These are phyloP conservation scores for Schizopygopsis pylzovi DNA, from an alignment of 2,797 vertebrate genomes.

Conservation along the genomic window DNA sequence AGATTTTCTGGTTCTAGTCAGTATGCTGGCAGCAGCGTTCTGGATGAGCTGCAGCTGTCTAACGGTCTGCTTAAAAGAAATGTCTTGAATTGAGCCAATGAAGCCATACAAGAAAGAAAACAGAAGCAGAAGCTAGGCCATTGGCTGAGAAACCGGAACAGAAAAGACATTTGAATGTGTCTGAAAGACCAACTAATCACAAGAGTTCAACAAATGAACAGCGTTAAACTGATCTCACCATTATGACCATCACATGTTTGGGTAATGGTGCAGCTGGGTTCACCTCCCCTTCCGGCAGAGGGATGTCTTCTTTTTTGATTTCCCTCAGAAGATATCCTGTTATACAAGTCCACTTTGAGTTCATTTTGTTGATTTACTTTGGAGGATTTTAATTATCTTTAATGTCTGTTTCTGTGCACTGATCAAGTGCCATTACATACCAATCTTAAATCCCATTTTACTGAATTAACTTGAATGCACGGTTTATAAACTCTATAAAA, in stretches of 20 bases:
- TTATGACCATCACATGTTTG: constrained; percentile 91
- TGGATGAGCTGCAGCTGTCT: too few species aligned
- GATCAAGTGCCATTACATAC: background rate
- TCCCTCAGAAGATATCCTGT: constrained; percentile 93
- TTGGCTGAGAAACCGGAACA: too few species aligned
- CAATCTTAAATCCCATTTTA: background rate
- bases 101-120: background rate
- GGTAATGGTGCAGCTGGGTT: constrained; percentile 90
- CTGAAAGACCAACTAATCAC: constrained; percentile 1
- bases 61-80: background rate
- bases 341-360: constrained; percentile 32
- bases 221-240: constrained; percentile 78
- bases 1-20: too few species aligned
- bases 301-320: constrained; percentile 91
- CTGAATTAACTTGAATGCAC: background rate
- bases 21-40: too few species aligned
- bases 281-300: constrained; percentile 87
- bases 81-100: background rate
- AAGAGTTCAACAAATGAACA: background rate
- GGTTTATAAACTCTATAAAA: background rate
- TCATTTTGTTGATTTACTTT: background rate
- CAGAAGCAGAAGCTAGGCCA: background rate
- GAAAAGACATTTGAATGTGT: background rate
- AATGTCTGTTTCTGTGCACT: background rate
- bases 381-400: background rate